phyloP scores from a whole-genome alignment of 2,888 invertebrate genomes.

The Gymnocheta viridis region DNA sequence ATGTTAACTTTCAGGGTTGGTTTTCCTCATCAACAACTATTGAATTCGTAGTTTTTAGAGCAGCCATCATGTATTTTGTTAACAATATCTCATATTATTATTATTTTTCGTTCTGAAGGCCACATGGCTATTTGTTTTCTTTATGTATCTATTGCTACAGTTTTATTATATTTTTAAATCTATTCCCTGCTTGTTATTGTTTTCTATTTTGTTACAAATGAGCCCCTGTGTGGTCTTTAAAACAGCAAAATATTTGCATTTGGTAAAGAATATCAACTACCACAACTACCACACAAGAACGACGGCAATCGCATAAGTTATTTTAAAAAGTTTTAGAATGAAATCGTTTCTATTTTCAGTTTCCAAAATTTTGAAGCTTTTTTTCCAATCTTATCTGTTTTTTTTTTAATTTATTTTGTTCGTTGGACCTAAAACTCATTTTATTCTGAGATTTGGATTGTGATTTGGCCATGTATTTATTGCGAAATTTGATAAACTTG shows the following conservation, averaged over 20 bases:
- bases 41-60: constrained; percentile 7
- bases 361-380: too few relatives aligned
- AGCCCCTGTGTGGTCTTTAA: constrained; percentile 52
- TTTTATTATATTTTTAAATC: constrained; percentile 4
- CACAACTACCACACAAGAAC: not conserved
- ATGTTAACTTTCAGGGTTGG: constrained; percentile 45
- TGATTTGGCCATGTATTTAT: not conserved
- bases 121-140: constrained; percentile 8
- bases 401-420: too few relatives aligned
- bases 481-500: too few relatives aligned
- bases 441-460: too few relatives aligned
- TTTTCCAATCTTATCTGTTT: too few relatives aligned
- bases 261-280: not conserved
- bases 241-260: constrained; percentile 37
- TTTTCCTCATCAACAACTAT: constrained; percentile 27
- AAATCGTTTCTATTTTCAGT: too few relatives aligned
- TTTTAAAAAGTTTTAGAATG: not conserved
- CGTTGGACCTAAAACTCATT: too few relatives aligned
- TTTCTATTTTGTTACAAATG: constrained; percentile 16
- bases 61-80: constrained; percentile 16
- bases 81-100: not conserved
- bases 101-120: constrained; percentile 47
- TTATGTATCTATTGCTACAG: constrained; percentile 15
- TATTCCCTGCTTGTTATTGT: not conserved
- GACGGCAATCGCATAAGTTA: not conserved